phyloP scores from a whole-genome alignment of 2,888 invertebrate species.

The Callinectes sapidus region DNA sequence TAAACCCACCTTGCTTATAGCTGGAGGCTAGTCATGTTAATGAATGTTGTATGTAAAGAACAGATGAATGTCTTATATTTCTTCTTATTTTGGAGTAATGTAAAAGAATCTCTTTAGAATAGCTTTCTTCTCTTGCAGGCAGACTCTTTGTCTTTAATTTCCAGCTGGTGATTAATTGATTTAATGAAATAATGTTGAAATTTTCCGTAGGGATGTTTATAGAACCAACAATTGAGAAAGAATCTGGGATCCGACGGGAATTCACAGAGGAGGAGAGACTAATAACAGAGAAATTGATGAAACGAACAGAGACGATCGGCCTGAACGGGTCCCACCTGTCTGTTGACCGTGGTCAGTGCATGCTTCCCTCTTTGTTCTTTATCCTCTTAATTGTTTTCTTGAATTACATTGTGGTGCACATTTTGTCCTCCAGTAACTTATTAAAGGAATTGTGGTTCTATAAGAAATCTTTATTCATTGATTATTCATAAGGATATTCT shows the following conservation, averaged over 20 bases:
- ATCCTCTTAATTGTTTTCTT: background rate
- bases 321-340: constrained; percentile 69
- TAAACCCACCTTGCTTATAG: background rate
- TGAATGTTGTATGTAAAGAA: no score
- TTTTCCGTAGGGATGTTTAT: constrained; percentile 65
- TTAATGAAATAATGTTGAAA: background rate
- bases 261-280: constrained; percentile 88
- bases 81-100: background rate
- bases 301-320: constrained; percentile 78
- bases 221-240: constrained; percentile 69
- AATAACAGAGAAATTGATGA: constrained; percentile 85
- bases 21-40: background rate
- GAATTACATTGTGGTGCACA: background rate
- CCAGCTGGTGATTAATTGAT: background rate
- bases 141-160: background rate
- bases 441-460: background rate
- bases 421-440: background rate
- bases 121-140: background rate
- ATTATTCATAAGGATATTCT: background rate
- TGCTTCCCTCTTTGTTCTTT: background rate
- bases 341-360: constrained; percentile 65
- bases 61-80: background rate
- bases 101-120: background rate
- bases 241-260: constrained; percentile 83
- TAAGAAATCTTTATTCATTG: background rate